These are phyloP conservation scores for Corynorhinus townsendii DNA, from an alignment of 2,113 vertebrate species.

Conservation along the genomic window DNA sequence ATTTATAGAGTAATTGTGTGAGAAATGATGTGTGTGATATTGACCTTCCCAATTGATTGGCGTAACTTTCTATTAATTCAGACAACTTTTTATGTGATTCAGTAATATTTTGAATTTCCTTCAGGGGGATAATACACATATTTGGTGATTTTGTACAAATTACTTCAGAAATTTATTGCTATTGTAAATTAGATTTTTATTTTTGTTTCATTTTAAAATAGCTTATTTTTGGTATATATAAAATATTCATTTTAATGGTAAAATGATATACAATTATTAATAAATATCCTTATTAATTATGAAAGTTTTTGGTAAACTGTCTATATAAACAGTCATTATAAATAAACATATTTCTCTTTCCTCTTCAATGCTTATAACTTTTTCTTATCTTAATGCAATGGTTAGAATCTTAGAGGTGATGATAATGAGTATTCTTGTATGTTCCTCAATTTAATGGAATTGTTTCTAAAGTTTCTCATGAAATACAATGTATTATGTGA, in stretches of 20 bases:
- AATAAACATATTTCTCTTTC: constrained; percentile 1
- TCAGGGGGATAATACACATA: neutral
- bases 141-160: constrained; percentile 19
- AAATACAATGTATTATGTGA: neutral
- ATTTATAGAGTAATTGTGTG: neutral
- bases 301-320: neutral
- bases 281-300: neutral
- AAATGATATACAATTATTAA: neutral
- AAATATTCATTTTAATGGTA: neutral
- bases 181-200: constrained; percentile 7
- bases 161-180: neutral
- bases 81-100: neutral
- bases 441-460: neutral
- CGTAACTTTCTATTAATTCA: constrained; percentile 11
- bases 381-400: neutral
- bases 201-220: constrained; percentile 14
- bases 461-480: neutral
- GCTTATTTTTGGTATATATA: neutral
- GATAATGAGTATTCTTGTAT: neutral
- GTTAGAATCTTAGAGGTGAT: neutral
- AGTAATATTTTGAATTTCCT: neutral
- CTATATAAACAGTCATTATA: neutral
- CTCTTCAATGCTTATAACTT: neutral
- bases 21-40: neutral
- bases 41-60: neutral